Evolutionary conservation across 2,797 vertebrate species (phyloP).

Genomic region (Hoplostethus atlanticus): DNA sequence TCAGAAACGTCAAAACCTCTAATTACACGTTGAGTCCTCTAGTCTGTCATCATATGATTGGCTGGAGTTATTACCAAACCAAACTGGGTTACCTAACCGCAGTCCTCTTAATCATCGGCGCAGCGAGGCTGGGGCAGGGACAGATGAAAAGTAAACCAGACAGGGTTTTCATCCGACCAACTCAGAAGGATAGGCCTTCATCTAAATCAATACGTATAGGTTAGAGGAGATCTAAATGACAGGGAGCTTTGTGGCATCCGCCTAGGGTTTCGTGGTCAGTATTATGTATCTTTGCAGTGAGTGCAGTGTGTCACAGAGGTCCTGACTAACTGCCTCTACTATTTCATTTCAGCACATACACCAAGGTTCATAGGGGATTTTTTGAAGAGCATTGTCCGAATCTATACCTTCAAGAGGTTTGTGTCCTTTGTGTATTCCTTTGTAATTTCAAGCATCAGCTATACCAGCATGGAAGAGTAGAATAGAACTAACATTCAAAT

Average conservation of each 20-base stretch:
- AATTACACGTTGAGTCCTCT: conserved; percentile 23
- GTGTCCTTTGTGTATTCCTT: no score
- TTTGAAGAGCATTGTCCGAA: neutral
- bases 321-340: neutral
- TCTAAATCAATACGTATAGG: conserved; percentile 28
- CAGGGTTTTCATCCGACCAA: conserved; percentile 19
- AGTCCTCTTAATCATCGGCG: conserved; percentile 35
- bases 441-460: neutral
- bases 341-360: conserved; percentile 12
- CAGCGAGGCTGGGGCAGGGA: conserved; percentile 10
- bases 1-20: conserved; percentile 34
- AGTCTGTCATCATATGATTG: conserved; percentile 56
- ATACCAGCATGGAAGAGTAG: no score
- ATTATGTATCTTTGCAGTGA: neutral
- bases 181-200: conserved; percentile 3
- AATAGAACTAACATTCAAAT: no score
- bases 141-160: conserved; percentile 27
- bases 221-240: conserved; percentile 50
- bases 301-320: neutral
- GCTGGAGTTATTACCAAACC: conserved; percentile 46
- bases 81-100: conserved; percentile 44
- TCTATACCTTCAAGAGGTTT: neutral
- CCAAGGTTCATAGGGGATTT: neutral
- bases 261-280: conserved; percentile 30
- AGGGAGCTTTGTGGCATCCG: conserved; percentile 39